Evolutionary conservation across 2,113 vertebrate species (phyloP).

Genomic region (Plecotus auritus): DNA sequence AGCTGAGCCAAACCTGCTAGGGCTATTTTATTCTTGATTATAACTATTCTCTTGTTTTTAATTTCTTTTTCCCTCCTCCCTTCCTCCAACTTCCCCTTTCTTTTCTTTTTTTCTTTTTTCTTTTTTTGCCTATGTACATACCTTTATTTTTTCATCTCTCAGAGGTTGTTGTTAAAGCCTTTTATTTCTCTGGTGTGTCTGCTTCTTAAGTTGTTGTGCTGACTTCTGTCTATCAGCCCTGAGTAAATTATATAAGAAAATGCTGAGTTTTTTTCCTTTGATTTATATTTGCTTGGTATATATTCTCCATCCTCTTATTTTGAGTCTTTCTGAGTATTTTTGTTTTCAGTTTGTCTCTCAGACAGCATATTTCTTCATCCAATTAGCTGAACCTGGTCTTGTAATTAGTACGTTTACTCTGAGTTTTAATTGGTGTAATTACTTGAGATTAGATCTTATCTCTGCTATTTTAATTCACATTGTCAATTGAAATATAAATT

Average conservation of each 20-base stretch:
- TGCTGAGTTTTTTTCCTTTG: not conserved
- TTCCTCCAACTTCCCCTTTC: not conserved
- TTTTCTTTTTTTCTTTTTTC: not conserved
- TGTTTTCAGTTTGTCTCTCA: not conserved
- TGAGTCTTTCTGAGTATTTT: not conserved
- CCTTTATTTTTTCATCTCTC: not conserved
- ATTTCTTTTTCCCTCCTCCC: not conserved
- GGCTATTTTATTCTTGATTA: not conserved
- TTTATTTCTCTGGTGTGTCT: not conserved
- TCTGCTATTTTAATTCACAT: not conserved
- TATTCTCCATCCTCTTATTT: not conserved
- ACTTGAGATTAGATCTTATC: conserved; percentile 14
- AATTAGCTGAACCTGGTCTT: not conserved
- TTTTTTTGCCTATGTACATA: not conserved
- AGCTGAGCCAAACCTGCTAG: too few relatives aligned
- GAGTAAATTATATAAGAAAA: not conserved
- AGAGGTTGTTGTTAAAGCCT: not conserved
- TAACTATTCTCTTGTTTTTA: not conserved
- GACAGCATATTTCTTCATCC: not conserved
- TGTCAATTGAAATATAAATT: conserved; percentile 6
- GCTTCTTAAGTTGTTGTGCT: fast-evolving
- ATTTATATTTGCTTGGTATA: not conserved
- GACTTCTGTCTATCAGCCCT: not conserved
- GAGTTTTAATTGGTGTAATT: not conserved
- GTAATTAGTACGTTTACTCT: not conserved